Base-by-base conservation (phyloP, 2,797 vertebrate species). In the Fistularia tabacaria region DNA sequence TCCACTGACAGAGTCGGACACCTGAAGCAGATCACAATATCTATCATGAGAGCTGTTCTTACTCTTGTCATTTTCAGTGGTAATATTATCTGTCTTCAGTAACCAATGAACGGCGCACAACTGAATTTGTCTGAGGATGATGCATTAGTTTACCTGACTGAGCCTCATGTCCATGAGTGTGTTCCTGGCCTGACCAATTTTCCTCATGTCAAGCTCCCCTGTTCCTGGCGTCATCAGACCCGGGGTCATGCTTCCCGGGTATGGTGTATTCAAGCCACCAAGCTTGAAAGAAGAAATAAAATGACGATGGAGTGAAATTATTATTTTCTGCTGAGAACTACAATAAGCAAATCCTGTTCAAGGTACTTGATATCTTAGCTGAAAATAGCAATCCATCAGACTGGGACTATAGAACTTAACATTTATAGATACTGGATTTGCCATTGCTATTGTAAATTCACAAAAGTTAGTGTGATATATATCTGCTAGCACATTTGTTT, bases 91-190 rank as follows among this genome's bases (percentile, higher is more conserved):
- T 2, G 2, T 25, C 25, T 25, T 25, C 25, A 25, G 45, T 46
- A 46, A 46, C 1, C 14, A 9, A 10, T 39, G 9, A 41, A 41
- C 9, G 6, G 1, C 36, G 1, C 10, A 10, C 9, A 61, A 43
- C 36, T 52, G 37, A 49, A 66, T 53, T n/a, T n/a, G n/a, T 3
- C 1, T 25, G 11, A 14, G 6, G 10, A 46, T 45, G 50, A 10
- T 37, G 36, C n/a, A 42, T 14, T 40, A 42, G 3, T 40, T 75
- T 76, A 98, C 97, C 94, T 99, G 97, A 80, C 97, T 99, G 45
- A 99, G 91, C 77, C 97, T 93, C 97, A 98, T 99, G 69, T 99
- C 97, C 97, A 99, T 99, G 71, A 99, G 87, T 0, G 97, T 99
- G 81, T 99, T 99, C 59, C 97, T 95, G 59, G 97, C 97, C 77